Base-by-base conservation (phyloP, 2,797 vertebrate genomes). In the Carduelis carduelis region DNA sequence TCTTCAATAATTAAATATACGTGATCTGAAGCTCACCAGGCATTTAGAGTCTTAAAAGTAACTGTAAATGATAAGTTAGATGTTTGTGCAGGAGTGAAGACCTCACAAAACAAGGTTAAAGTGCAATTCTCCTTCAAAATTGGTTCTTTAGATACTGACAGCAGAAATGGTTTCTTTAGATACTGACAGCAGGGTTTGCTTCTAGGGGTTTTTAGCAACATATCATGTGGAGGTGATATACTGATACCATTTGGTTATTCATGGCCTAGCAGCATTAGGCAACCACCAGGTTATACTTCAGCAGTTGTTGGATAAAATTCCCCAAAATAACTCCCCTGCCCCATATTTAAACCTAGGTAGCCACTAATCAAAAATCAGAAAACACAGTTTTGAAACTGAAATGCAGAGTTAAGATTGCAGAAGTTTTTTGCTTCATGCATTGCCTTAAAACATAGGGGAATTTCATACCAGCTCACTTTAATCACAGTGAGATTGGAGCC, bases 291-390 rank as follows among this genome's bases (percentile, higher is more conserved):
- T 26, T 18, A 23, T 21, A 50, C 11, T 57, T 43, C 14, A 63
- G 37, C 39, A 37, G 8, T 0, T n/a, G 11, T 24, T 76, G 24
- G 43, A 72, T 22, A 79, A 56, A 72, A 57, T 37, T 69, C 6
- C 18, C 18, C 0, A 5, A 57, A 69, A 30, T 12, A 50, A 6
- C 2, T 16, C 3, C 5, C 6, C 13, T 39, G 6, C 1, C 5
- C 7, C 14, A 15, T 59, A n/a, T 41, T 59, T 50, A 75, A 89
- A 34, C 6, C 8, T 50, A 61, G 23, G 10, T 47, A 55, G 4
- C n/a, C 39, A 69, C 11, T 53, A 93, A 81, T n/a, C 1, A 60
- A 91, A 79, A 87, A 55, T n/a, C 24, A 56, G 53, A 68, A 89
- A 77, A 57, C 35, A 44, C 0, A 39, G 4, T 3, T 78, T 75